These are phyloP conservation scores for Sarcophilus harrisii DNA, from an alignment of 2,797 vertebrate genomes.

Conservation along the genomic window DNA sequence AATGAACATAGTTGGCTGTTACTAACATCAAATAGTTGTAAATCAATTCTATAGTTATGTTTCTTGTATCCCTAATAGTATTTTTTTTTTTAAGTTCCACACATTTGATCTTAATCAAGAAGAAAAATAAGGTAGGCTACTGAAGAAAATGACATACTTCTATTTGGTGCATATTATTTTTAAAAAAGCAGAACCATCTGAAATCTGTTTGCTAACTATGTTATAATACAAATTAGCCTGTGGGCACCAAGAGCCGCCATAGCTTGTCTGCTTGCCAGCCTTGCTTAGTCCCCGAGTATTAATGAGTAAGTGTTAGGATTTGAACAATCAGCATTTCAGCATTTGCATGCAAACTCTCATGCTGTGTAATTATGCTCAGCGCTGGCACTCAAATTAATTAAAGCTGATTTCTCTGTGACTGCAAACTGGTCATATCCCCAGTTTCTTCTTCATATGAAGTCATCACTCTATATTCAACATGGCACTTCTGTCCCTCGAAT, in stretches of 20 bases:
- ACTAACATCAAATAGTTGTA: constrained; percentile 65
- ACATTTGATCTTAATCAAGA: constrained; percentile 79
- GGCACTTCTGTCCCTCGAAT: constrained; percentile 86
- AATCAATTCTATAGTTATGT: constrained; percentile 61
- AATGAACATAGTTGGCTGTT: constrained; percentile 60
- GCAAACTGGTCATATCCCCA: constrained; percentile 89
- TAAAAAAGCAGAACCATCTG: constrained; percentile 82
- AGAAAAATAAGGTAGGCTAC: constrained; percentile 81
- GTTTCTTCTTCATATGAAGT: constrained; percentile 89
- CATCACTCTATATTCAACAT: constrained; percentile 91
- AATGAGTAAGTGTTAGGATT: constrained; percentile 87
- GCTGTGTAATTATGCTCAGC: constrained; percentile 92
- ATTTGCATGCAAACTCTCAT: constrained; percentile 89
- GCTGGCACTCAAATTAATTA: constrained; percentile 95
- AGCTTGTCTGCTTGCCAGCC: constrained; percentile 83
- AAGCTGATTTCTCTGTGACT: constrained; percentile 89
- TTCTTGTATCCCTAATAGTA: constrained; percentile 66
- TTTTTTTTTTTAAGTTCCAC: too few species aligned
- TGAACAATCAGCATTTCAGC: constrained; percentile 89
- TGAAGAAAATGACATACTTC: constrained; percentile 78
- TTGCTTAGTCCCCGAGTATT: constrained; percentile 86
- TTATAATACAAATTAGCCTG: constrained; percentile 81
- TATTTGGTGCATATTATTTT: constrained; percentile 81
- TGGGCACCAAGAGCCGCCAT: constrained; percentile 76
- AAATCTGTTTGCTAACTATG: constrained; percentile 84